phyloP scores from a whole-genome alignment of 35 echinoderm and acorn worm species.

The Diadema setosum region DNA sequence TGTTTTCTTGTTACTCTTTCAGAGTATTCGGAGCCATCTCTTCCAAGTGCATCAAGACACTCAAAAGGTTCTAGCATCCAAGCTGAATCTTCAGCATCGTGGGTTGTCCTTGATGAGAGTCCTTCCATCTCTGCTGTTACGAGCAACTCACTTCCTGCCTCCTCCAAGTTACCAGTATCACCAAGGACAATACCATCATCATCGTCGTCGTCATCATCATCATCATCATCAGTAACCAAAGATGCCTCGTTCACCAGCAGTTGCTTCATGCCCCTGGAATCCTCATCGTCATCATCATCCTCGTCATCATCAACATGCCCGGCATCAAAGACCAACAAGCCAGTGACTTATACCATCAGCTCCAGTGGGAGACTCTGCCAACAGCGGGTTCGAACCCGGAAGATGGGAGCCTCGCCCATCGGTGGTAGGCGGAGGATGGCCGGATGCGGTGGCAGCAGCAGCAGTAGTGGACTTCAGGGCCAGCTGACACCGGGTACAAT shows the following conservation, averaged over 20 bases:
- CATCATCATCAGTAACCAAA: neutral
- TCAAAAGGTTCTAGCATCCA: too few species aligned
- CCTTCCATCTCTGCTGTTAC: too few species aligned
- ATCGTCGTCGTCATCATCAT: neutral
- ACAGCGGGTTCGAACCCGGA: neutral
- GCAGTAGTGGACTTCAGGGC: neutral
- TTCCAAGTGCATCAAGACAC: too few species aligned
- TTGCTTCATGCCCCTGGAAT: neutral
- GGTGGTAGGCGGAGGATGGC: neutral
- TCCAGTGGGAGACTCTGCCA: constrained; percentile 1
- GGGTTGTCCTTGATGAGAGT: neutral
- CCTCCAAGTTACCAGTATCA: too few species aligned
- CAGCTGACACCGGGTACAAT: neutral
- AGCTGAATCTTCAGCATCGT: neutral
- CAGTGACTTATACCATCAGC: neutral
- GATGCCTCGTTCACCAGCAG: neutral
- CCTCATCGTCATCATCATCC: neutral
- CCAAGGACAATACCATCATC: neutral
- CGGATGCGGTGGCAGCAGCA: neutral
- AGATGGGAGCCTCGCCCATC: neutral
- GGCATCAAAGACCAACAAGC: neutral
- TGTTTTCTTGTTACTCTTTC: too few species aligned
- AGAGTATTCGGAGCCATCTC: too few species aligned
- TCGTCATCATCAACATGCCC: neutral
- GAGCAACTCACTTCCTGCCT: too few species aligned